Conservation (phyloP, 2,113 vertebrate genomes). For the Myrmecophaga tridactyla region DNA sequence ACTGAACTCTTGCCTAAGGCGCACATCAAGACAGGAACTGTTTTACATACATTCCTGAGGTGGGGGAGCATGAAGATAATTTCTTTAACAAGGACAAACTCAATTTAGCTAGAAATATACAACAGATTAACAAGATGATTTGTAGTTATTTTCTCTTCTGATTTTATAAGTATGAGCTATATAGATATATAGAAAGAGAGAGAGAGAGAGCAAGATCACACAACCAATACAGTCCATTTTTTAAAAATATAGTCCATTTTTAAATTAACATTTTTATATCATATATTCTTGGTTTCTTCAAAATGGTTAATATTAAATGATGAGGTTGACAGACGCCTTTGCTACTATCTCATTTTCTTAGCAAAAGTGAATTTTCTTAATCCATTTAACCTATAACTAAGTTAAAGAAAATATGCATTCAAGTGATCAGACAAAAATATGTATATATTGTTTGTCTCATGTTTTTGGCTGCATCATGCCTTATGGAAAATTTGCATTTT, state of each 20-base stretch:
- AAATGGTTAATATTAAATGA: neutral
- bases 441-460: neutral
- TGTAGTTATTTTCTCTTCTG: constrained; percentile 67
- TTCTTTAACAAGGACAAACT: constrained; percentile 85
- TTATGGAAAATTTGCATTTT: constrained; percentile 28
- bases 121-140: constrained; percentile 75
- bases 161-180: constrained; percentile 50
- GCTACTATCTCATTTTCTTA: neutral
- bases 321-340: neutral
- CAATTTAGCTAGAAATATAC: constrained; percentile 81
- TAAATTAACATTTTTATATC: neutral
- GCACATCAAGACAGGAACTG: constrained; percentile 75
- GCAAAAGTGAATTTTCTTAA: constrained; percentile 51
- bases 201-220: neutral
- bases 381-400: neutral
- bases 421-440: neutral
- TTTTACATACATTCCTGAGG: constrained; percentile 84
- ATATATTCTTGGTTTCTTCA: neutral
- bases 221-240: neutral
- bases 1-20: constrained; percentile 73
- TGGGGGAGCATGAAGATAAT: constrained; percentile 79
- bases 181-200: constrained; percentile 5
- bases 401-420: constrained; percentile 33
- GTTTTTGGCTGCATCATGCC: neutral
- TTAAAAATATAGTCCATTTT: neutral